phyloP scores from a whole-genome alignment of 2,113 vertebrate species.

The Periophthalmus modestus region DNA sequence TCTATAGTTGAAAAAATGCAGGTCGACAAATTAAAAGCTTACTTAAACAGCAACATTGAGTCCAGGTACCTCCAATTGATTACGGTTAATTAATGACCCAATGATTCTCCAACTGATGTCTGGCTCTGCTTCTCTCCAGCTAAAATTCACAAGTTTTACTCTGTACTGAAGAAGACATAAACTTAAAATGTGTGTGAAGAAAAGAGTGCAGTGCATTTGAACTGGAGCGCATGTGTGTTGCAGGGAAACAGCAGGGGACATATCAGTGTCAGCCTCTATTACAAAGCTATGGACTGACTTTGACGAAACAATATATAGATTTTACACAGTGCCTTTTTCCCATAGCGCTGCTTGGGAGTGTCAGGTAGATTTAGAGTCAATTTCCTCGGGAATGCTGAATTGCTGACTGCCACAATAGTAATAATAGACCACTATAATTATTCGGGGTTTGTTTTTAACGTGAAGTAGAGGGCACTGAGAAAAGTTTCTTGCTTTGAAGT shows the following conservation, averaged over 20 bases:
- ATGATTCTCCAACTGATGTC: background rate
- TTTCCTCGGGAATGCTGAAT: conserved; percentile 17
- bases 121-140: background rate
- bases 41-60: conserved; percentile 25
- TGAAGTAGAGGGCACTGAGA: background rate
- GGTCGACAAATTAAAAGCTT: background rate
- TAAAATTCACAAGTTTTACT: background rate
- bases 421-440: conserved; percentile 9
- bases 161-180: background rate
- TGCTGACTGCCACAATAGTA: conserved; percentile 10
- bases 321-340: conserved; percentile 14
- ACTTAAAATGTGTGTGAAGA: background rate
- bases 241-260: background rate
- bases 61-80: conserved; percentile 37
- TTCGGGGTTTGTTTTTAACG: background rate
- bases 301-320: conserved; percentile 26
- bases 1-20: background rate
- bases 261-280: background rate
- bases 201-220: background rate
- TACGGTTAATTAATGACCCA: conserved; percentile 38
- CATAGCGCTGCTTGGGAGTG: background rate
- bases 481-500: background rate
- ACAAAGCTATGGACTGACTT: conserved; percentile 21
- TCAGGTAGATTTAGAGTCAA: conserved; percentile 24
- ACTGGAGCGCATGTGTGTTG: background rate